A percentile compares a stretch with the other conserved stretches of the same genome.
Evolutionary conservation across 2,113 vertebrate species (phyloP).

Genomic region (Acanthochromis polyacanthus): DNA sequence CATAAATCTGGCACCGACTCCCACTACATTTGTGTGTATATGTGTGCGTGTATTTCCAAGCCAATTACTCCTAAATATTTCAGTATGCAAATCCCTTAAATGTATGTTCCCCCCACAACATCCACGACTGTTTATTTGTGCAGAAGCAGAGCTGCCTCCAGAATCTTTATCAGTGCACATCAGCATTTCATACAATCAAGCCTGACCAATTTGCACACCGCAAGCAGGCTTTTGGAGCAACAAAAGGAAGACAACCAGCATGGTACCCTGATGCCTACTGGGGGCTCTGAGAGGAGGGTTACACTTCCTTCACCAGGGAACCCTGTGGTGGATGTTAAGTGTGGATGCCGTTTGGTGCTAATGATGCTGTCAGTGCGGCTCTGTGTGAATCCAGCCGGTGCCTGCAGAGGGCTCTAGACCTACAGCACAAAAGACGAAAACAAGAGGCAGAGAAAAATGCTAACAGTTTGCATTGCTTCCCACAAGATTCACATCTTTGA

Average conservation of each 20-base stretch:
- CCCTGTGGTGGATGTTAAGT: slow-evolving; percentile 22
- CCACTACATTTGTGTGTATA: background rate
- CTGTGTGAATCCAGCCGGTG: background rate
- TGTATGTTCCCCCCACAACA: slow-evolving; percentile 3
- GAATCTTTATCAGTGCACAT: slow-evolving; percentile 38
- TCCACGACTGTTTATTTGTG: slow-evolving; percentile 28
- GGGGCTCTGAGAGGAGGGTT: slow-evolving; percentile 36
- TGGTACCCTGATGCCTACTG: slow-evolving; percentile 23
- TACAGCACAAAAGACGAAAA: background rate
- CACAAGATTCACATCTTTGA: background rate
- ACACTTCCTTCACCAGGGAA: slow-evolving; percentile 24
- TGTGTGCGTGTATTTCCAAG: slow-evolving; percentile 33
- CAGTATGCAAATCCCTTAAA: slow-evolving; percentile 62
- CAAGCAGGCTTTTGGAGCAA: slow-evolving; percentile 7
- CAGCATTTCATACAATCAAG: slow-evolving; percentile 15
- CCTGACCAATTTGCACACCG: slow-evolving; percentile 10
- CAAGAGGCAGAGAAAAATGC: background rate
- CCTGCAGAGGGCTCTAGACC: slow-evolving; percentile 12
- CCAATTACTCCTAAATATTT: slow-evolving; percentile 66
- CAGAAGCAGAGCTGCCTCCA: slow-evolving; percentile 22
- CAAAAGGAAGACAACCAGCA: background rate
- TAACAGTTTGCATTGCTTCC: background rate
- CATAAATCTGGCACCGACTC: slow-evolving; percentile 41
- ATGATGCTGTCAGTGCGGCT: slow-evolving; percentile 5
- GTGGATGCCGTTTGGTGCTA: slow-evolving; percentile 25